A percentile compares a stretch with the other conserved stretches of the same genome.
phyloP scores from a whole-genome alignment of 2,888 invertebrate species.

The Agriopis aurantiaria region DNA sequence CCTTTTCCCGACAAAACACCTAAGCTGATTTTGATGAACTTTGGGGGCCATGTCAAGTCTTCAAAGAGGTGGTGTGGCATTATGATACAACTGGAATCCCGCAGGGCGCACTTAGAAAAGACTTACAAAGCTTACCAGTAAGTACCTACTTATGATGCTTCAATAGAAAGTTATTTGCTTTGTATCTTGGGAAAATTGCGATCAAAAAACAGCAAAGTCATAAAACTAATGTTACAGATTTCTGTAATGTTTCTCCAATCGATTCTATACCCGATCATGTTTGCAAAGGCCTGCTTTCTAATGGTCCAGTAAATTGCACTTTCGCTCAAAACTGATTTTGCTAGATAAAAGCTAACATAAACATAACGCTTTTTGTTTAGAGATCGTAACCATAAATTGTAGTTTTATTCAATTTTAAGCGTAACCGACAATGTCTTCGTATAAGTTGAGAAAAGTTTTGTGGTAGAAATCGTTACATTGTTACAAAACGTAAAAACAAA shows the following conservation, averaged over 20 bases:
- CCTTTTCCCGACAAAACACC: no score
- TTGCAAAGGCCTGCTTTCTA: constrained; percentile 61
- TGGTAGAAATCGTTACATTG: neutral
- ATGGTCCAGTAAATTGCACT: constrained; percentile 62
- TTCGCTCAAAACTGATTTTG: constrained; percentile 56
- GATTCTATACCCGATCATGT: constrained; percentile 15
- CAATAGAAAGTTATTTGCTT: constrained; percentile 1
- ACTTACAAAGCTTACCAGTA: no score
- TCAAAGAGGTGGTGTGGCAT: no score
- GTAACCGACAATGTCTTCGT: constrained; percentile 13
- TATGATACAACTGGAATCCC: neutral
- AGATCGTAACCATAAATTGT: constrained; percentile 53
- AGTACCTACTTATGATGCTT: neutral
- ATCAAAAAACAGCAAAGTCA: constrained; percentile 11
- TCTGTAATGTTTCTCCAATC: constrained; percentile 36
- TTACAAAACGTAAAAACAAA: no score
- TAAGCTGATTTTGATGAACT: no score
- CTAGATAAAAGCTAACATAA: constrained; percentile 63
- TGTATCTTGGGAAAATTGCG: neutral
- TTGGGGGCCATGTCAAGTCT: no score
- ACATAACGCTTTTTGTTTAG: constrained; percentile 52
- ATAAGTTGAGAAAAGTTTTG: constrained; percentile 3
- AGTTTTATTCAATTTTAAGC: constrained; percentile 55
- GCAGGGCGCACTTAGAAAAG: no score
- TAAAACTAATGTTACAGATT: constrained; percentile 29